These are phyloP conservation scores for Tryphoninae sp. DNA, from an alignment of 2,888 invertebrate species.

Conservation along the genomic window DNA sequence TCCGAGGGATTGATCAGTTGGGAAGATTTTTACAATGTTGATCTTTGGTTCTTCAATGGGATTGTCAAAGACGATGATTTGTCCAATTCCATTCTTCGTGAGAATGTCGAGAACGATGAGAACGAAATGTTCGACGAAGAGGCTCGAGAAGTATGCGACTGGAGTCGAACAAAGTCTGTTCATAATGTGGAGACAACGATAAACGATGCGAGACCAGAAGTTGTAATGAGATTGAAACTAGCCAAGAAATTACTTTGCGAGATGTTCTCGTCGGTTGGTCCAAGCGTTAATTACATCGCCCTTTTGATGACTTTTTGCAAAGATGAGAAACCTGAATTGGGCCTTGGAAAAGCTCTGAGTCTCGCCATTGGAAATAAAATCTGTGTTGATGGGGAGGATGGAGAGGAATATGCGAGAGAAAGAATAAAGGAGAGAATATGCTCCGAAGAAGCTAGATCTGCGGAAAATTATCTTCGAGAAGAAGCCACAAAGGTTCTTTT, in stretches of 20 bases:
- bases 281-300: slow-evolving; percentile 85
- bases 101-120: slow-evolving; percentile 44
- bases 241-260: slow-evolving; percentile 84
- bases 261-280: slow-evolving; percentile 82
- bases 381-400: slow-evolving; percentile 82
- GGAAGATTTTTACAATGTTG: slow-evolving; percentile 73
- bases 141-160: neutral
- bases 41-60: slow-evolving; percentile 54
- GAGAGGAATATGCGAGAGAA: slow-evolving; percentile 82
- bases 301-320: slow-evolving; percentile 86
- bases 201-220: slow-evolving; percentile 54
- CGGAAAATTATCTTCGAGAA: slow-evolving; percentile 34
- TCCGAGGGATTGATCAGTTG: slow-evolving; percentile 73
- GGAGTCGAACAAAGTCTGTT: neutral
- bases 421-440: slow-evolving; percentile 74
- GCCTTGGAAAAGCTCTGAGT: slow-evolving; percentile 84
- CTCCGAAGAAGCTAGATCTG: slow-evolving; percentile 7
- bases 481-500: slow-evolving; percentile 56
- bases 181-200: neutral
- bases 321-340: slow-evolving; percentile 82
- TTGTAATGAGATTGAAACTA: slow-evolving; percentile 78
- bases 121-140: slow-evolving; percentile 44
- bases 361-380: slow-evolving; percentile 83
- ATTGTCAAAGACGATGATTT: neutral
- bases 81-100: slow-evolving; percentile 31